These are phyloP conservation scores for Parelbella ahira DNA, from an alignment of 2,888 invertebrate species.

Conservation along the genomic window DNA sequence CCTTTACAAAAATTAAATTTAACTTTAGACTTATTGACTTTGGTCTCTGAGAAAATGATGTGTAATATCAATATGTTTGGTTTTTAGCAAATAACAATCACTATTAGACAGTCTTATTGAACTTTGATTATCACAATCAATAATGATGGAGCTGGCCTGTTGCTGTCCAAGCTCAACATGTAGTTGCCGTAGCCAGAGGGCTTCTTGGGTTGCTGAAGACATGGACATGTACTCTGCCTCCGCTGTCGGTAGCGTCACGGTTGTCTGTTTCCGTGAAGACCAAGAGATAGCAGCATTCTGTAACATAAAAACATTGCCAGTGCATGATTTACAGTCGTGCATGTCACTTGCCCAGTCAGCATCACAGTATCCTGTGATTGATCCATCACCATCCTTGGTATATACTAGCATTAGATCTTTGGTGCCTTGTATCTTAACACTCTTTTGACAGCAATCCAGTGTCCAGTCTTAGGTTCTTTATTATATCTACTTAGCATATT, in stretches of 20 bases:
- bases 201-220: slow-evolving; percentile 30
- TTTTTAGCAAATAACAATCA: slow-evolving; percentile 32
- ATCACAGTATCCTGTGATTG: slow-evolving; percentile 30
- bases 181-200: slow-evolving; percentile 27
- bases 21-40: not conserved
- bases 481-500: slow-evolving; percentile 23
- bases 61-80: slow-evolving; percentile 29
- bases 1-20: not conserved
- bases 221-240: slow-evolving; percentile 27
- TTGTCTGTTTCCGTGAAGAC: slow-evolving; percentile 25
- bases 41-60: not conserved
- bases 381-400: not conserved
- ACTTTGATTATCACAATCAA: slow-evolving; percentile 19
- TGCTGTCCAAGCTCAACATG: slow-evolving; percentile 27
- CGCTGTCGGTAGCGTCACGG: slow-evolving; percentile 32
- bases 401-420: slow-evolving; percentile 25
- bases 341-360: slow-evolving; percentile 35
- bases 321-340: slow-evolving; percentile 32
- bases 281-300: slow-evolving; percentile 33
- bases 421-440: slow-evolving; percentile 32
- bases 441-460: slow-evolving; percentile 29
- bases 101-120: slow-evolving; percentile 30
- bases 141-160: not conserved
- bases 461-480: slow-evolving; percentile 9
- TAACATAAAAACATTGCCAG: slow-evolving; percentile 34